phyloP scores from a whole-genome alignment of 2,888 invertebrate genomes.

The Caenorhabditis becei region DNA sequence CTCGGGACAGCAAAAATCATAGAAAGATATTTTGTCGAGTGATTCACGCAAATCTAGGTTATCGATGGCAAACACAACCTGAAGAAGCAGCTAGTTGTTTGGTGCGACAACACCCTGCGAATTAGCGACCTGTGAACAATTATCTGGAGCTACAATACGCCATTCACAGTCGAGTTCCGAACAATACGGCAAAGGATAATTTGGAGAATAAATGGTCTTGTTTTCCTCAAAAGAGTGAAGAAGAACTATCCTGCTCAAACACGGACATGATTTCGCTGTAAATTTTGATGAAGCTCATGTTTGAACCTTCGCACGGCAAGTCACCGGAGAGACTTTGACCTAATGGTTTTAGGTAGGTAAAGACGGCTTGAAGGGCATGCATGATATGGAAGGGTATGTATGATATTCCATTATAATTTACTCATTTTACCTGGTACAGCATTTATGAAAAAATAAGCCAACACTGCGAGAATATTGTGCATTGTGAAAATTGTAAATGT shows the following conservation, averaged over 20 bases:
- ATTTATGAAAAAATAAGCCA: no score
- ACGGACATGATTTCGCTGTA: slow-evolving; percentile 7
- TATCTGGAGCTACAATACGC: slow-evolving; percentile 63
- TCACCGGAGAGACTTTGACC: no score
- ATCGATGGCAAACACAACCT: slow-evolving; percentile 64
- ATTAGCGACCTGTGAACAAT: slow-evolving; percentile 45
- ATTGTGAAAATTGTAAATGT: no score
- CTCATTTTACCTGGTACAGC: no score
- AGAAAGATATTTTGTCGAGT: slow-evolving; percentile 59
- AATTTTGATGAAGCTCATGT: not conserved
- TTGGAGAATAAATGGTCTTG: slow-evolving; percentile 61
- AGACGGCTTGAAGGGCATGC: no score
- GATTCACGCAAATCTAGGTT: slow-evolving; percentile 66
- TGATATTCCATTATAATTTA: no score
- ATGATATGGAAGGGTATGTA: no score
- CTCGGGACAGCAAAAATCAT: slow-evolving; percentile 28
- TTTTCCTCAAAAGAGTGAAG: slow-evolving; percentile 56
- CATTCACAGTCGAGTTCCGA: slow-evolving; percentile 60
- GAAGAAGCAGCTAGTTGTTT: not conserved
- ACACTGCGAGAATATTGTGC: no score
- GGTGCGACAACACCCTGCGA: no score
- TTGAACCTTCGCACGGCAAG: no score
- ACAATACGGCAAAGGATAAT: slow-evolving; percentile 67
- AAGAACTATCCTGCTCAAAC: slow-evolving; percentile 61
- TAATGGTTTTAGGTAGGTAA: no score